Base-by-base conservation (phyloP, 2,797 vertebrate species). In the Gadopsis bispinosus region DNA sequence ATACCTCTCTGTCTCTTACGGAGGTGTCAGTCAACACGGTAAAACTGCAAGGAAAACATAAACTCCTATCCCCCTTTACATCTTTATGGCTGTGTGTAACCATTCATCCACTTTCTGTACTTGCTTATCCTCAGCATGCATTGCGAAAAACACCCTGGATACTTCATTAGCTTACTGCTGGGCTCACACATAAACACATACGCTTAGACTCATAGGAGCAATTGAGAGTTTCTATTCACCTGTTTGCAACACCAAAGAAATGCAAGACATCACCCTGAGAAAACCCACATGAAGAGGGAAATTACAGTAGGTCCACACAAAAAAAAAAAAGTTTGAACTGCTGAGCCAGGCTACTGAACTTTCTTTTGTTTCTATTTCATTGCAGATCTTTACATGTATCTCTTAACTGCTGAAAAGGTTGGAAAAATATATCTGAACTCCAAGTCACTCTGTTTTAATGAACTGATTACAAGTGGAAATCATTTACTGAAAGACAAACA, bases 371-470 rank as follows among this genome's bases (percentile, higher is more conserved):
- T 48, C 4, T 4, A n/a, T 72, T 94, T 95, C 94, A 92, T 92
- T 85, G 84, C 77, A 93, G 83, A 83, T 81, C 90, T 93, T 93
- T 87, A 83, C 39, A 86, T 90, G 84, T 60, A 84, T 92, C 80
- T 91, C 88, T 81, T 93, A 90, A 87, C 95, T 95, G 91, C 95
- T 95, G 90, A 93, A 87, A 90, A 86, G 3, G 22, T 6, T 47
- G 92, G 86, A 89, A 92, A 91, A 91, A 88, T 79, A 88, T 93
- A 53, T 37, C 51, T n/a, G 14, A 96, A 95, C 94, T 95, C 93
- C 0, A 11, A 94, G 94, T 90, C 89, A 93, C 93, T 96, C 93
- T 93, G 89, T 95, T 94, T 85, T 90, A 95, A 95, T 95, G 13
- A 63, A 41, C 1, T 17, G 31, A 45, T 35, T 35, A 35, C 31